Base-by-base conservation (phyloP, 2,888 invertebrate genomes). In the Melanargia galathea region DNA sequence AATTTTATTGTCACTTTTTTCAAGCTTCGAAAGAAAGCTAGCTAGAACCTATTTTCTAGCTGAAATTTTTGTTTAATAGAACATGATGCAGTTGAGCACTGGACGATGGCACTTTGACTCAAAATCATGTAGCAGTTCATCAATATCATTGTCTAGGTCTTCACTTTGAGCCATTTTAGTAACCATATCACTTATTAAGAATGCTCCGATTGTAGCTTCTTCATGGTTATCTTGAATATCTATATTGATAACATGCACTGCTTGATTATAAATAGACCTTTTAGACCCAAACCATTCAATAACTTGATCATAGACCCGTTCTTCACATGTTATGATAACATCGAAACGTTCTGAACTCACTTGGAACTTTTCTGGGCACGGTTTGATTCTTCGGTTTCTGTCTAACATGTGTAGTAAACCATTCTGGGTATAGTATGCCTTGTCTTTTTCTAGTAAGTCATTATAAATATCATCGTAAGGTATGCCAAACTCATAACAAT, bases 141-240 rank as follows among this genome's bases (percentile, higher is more conserved):
- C 99, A 77, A 99, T 98, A 80, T 99, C 99, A 91, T 99, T 98
- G 83, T 99, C 99, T 78, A 99, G 90, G 84, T 99, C 99, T 65
- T 96, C 96, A 77, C 96, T 96, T 81, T 96, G 95, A 16, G 96
- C 94, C 92, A 99, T 93, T 95, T 96, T 95, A 62, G 95, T 94
- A 71, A 98, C 97, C 90, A 99, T 94, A 87, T 99, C 99, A 87
- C 97, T 97, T 71, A 99, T 98, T 74, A 99, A 93, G 90, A 99
- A 99, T 38, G 99, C 99, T 70, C 99, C 99, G 79, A 99, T 95
- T 2, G 99, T 98, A 0, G 99, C 99, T 87, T 99, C 99, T 85
- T 99, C 99, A 72, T 99, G 98, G 89, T 99, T 99, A 91, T 99
- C 99, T 84, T 98, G 98, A 75, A 99, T 98, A 82, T 99, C 99